phyloP scores from a whole-genome alignment of 2,888 invertebrate genomes.

The Apodemia duryi region DNA sequence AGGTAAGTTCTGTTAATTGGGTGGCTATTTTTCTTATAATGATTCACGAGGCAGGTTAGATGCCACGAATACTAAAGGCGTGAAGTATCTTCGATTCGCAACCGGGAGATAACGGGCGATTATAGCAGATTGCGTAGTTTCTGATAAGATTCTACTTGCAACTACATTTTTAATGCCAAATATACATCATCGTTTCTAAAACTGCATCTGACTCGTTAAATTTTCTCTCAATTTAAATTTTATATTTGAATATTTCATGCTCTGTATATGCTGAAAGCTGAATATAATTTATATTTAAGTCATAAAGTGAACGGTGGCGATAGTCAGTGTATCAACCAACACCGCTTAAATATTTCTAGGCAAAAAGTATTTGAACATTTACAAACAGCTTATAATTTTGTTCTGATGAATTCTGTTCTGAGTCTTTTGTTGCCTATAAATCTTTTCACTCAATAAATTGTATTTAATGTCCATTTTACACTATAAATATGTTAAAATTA shows the following conservation, averaged over 20 bases:
- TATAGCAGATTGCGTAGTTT: constrained; percentile 62
- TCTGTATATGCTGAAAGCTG: constrained; percentile 39
- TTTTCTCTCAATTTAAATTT: constrained; percentile 29
- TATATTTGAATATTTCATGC: not conserved
- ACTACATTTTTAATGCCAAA: constrained; percentile 5
- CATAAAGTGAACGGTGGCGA: constrained; percentile 50
- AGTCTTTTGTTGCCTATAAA: not conserved
- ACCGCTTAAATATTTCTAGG: not conserved
- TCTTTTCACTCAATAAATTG: not conserved
- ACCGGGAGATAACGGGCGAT: constrained; percentile 70
- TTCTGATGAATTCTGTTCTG: not conserved
- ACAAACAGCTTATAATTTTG: not conserved
- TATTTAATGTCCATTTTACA: not conserved
- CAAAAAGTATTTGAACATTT: not conserved
- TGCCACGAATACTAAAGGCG: constrained; percentile 60
- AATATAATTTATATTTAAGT: constrained; percentile 36
- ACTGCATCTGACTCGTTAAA: constrained; percentile 39
- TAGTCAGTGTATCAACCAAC: constrained; percentile 27
- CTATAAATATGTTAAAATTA: not conserved
- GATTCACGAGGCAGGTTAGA: constrained; percentile 18
- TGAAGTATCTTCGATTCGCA: constrained; percentile 42
- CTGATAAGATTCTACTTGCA: constrained; percentile 55
- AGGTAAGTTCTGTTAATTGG: constrained; percentile 51
- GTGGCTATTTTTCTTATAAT: constrained; percentile 24
- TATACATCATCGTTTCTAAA: not conserved